Evolutionary conservation across 2,113 vertebrate genomes (phyloP).

Genomic region (Plecturocebus donacophilus): DNA sequence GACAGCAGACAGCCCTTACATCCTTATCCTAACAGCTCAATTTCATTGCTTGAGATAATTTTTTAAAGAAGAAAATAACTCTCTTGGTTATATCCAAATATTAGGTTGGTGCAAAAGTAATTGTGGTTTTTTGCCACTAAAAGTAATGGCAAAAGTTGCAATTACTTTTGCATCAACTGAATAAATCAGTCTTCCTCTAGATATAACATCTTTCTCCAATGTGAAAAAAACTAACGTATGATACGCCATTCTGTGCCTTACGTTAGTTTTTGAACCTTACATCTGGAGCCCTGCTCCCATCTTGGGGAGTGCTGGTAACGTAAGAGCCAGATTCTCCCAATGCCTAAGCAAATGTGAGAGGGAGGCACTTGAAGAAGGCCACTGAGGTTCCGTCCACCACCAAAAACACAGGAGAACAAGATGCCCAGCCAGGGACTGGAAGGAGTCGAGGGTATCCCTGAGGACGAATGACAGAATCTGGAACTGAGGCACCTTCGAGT

Average conservation of each 20-base stretch:
- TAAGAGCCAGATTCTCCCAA: background rate
- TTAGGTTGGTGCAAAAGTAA: too few species aligned
- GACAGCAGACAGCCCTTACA: background rate
- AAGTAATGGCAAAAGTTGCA: too few species aligned
- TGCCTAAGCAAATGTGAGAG: background rate
- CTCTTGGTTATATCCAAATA: constrained; percentile 30
- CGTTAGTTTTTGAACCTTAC: too few species aligned
- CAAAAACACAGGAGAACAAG: background rate
- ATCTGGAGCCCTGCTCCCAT: background rate
- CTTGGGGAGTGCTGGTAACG: background rate
- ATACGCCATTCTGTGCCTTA: background rate
- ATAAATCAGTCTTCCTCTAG: background rate
- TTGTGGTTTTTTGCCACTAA: too few species aligned
- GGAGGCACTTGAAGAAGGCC: background rate
- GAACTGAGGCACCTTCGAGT: background rate
- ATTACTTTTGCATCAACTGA: too few species aligned
- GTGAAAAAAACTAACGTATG: background rate
- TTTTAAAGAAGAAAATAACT: background rate
- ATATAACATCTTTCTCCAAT: background rate
- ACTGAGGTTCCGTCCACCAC: background rate
- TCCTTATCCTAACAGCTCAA: background rate
- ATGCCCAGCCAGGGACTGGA: background rate
- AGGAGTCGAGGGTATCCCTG: background rate
- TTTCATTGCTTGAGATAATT: background rate
- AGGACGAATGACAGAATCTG: background rate